Percentiles rank a stretch among this genome's conserved stretches.
Evolutionary conservation across 2,113 vertebrate species (phyloP).

Genomic region (Otus sunia): DNA sequence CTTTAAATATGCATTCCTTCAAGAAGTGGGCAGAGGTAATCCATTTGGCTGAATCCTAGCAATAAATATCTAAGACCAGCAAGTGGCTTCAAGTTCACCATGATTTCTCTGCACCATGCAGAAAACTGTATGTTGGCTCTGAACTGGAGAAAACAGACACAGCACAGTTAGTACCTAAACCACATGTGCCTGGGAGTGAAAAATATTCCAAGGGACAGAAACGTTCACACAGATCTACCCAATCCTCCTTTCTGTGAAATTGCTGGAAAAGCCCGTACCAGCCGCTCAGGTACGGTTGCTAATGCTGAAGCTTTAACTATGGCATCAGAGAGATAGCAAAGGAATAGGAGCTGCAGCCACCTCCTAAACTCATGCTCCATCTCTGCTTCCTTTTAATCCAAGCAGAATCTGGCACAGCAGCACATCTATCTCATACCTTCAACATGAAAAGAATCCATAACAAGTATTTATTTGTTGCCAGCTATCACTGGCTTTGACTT

Average conservation of each 20-base stretch:
- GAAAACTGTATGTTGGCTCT: background rate
- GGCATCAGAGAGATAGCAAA: background rate
- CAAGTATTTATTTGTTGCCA: background rate
- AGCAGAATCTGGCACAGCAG: background rate
- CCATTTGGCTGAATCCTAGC: background rate
- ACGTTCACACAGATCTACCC: fast-evolving
- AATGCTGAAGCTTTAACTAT: background rate
- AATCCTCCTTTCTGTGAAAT: background rate
- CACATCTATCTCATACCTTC: background rate
- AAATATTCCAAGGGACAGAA: background rate
- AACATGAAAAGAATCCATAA: background rate
- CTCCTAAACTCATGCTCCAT: background rate
- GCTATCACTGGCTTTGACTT: background rate
- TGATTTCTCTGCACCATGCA: background rate
- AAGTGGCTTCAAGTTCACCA: background rate
- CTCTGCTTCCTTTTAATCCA: background rate
- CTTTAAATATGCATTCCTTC: background rate
- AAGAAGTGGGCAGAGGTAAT: background rate
- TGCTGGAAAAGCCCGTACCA: fast-evolving
- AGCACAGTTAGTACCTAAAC: background rate
- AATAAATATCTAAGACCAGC: background rate
- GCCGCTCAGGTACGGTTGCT: background rate
- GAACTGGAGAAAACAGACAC: background rate
- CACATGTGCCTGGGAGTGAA: background rate
- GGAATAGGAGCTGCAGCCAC: background rate